Base-by-base conservation (phyloP, 2,888 invertebrate species). In the Pantelozetes paolii region DNA sequence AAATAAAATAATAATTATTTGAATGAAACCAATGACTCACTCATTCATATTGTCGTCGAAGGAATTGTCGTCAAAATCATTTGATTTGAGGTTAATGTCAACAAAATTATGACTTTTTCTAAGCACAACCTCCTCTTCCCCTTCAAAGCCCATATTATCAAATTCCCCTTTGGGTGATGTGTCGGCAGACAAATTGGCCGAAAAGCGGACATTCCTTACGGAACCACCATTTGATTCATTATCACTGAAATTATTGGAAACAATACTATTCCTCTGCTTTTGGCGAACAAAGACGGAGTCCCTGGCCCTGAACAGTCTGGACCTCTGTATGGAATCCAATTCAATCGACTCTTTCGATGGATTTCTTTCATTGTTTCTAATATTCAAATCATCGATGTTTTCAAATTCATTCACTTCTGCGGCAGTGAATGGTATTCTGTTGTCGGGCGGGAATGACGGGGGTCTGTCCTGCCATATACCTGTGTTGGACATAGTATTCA, bases 251-350 rank as follows among this genome's bases (percentile, higher is more conserved):
- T 8, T 15, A 2, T n/a, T 50, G n/a, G 50, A 50, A 15, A 50
- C 50, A 50, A 59, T 30, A 59, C 59, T 59, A 59, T 59, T 59
- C 30, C 59, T 59, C 59, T 59, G 59, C 13, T 59, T 30, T 28
- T 59, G 28, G 26, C 59, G 26, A 15, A 59, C 59, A 28, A 28
- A 59, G 18, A 59, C 30, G 18, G 59, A 59, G 28, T 59, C 59
- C 28, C 59, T 26, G 2, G 59, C 59, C 28, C 59, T 59, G 13
- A 59, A 28, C 2, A 30, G 59, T 30, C 13, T 59, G 11, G 59
- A 59, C 28, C n/a, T 59, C 26, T 50, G 50, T 8, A 59, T 59
- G 28, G 59, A 13, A 59, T 28, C 30, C 30, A 30, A 59, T 30
- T 30, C 59, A 15, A 30, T 59, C 28, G 13, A 11, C 6, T 59